Evolutionary conservation across 1,140 invertebrate genomes (phyloP).

Genomic region (Coptotermes formosanus): DNA sequence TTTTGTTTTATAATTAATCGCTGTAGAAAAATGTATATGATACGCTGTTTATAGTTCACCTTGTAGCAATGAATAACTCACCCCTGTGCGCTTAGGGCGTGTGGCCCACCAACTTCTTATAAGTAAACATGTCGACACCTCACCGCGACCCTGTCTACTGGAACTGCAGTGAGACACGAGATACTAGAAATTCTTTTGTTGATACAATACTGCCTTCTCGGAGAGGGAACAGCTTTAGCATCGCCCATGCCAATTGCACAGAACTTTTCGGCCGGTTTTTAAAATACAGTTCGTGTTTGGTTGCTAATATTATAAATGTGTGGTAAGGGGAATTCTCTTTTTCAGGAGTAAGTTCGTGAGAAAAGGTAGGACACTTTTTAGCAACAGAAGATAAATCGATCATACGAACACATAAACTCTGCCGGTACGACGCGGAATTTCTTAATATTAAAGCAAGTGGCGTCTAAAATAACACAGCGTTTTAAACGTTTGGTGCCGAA

Average conservation of each 20-base stretch:
- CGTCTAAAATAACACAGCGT: no score
- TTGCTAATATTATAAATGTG: neutral
- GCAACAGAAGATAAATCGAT: no score
- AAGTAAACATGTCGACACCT: slow-evolving; percentile 15
- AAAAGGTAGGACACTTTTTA: no score
- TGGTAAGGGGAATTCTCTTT: neutral
- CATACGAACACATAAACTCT: no score
- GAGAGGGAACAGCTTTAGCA: neutral
- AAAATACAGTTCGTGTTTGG: neutral
- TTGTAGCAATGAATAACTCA: neutral
- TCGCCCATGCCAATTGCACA: neutral
- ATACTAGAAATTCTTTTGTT: neutral
- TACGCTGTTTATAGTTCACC: neutral
- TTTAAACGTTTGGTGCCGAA: no score
- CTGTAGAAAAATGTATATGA: no score
- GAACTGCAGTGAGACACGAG: neutral
- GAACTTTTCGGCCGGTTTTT: neutral
- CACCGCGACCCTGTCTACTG: neutral
- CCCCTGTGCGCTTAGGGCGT: neutral
- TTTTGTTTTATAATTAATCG: no score
- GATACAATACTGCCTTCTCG: neutral
- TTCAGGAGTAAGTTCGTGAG: no score
- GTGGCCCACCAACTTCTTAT: neutral
- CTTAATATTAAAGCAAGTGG: no score
- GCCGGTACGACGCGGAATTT: no score